Evolutionary conservation across 1,140 invertebrate species (phyloP), one percentile per base, ranked within the genome.

Genomic region (Sarcophaga peregrina): DNA sequence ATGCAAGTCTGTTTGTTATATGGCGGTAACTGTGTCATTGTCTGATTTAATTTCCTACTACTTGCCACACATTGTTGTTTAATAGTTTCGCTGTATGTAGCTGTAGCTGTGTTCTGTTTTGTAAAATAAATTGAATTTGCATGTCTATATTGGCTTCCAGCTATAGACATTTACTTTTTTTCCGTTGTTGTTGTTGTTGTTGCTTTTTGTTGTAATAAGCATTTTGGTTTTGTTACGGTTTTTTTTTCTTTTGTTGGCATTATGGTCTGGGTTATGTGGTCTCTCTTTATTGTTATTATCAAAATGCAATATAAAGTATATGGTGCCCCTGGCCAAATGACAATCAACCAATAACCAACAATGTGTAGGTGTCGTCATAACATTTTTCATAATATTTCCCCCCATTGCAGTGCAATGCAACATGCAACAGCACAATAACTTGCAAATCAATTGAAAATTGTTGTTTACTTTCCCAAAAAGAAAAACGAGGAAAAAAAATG

Each of bases 371-470:
- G 62, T 68, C 62, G 20, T 37, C 25, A 37, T 37, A 37, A 37
- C 20, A 68, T 68, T 68, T 68, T 68, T 68, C n/a, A 17, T 9
- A 68, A 68, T n/a, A 68, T 68, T 68, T 68, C 54, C 25, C 25
- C 25, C 25, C 25, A 2, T 37, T 37, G 1, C 25, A 37, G n/a
- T 25, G n/a, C n/a, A n/a, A 68, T 68, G n/a, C n/a, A 20, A 68
- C 62, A 68, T 68, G 62, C 62, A 68, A 68, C 8, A 68, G 8
- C 15, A 68, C 11, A 58, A 13, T 20, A 37, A 37, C 25, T 37
- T 37, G 25, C 25, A 37, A 37, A 37, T 37, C 25, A 37, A 37
- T 37, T 37, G 25, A 37, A 37, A 37, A 4, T 37, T 37, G 25
- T 37, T 37, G 25, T 37, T 20, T 68, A 68, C 62, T 68, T 68